Evolutionary conservation across 2,113 vertebrate species (phyloP).

Genomic region (Paraplagusia blochii): DNA sequence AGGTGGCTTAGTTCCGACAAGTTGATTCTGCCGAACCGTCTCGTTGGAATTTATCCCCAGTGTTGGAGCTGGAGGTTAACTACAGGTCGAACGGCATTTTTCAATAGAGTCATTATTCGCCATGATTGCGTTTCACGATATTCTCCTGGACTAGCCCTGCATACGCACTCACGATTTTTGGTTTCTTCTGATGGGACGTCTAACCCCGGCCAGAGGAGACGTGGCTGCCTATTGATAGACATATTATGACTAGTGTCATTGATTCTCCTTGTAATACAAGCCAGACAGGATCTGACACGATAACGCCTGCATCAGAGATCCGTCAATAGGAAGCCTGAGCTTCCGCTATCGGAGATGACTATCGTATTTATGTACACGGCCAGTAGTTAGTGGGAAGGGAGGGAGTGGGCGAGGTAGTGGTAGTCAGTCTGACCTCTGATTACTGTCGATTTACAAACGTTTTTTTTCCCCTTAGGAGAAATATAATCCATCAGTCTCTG

Average conservation of each 20-base stretch:
- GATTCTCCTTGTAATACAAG: slow-evolving; percentile 76
- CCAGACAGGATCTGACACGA: slow-evolving; percentile 70
- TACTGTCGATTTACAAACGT: slow-evolving; percentile 22
- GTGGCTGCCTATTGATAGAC: slow-evolving; percentile 69
- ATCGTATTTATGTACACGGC: slow-evolving; percentile 51
- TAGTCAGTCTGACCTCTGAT: slow-evolving; percentile 23
- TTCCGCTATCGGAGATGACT: slow-evolving; percentile 55
- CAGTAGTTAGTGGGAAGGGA: background rate
- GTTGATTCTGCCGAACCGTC: slow-evolving; percentile 40
- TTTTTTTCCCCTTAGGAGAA: slow-evolving; percentile 19
- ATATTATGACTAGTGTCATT: slow-evolving; percentile 58
- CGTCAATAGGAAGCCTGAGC: slow-evolving; percentile 58
- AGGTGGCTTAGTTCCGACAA: slow-evolving; percentile 5
- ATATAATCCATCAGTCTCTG: slow-evolving; percentile 24
- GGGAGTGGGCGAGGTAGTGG: slow-evolving; percentile 14
- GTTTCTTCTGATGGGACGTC: slow-evolving; percentile 33
- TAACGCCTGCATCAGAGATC: slow-evolving; percentile 58
- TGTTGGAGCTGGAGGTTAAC: slow-evolving; percentile 18
- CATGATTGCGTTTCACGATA: slow-evolving; percentile 20
- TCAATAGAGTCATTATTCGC: slow-evolving; percentile 7
- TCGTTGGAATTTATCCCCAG: slow-evolving; percentile 17
- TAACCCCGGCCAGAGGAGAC: slow-evolving; percentile 55
- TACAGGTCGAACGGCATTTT: slow-evolving; percentile 8
- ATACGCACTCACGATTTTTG: background rate
- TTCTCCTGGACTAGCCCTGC: slow-evolving; percentile 4